Evolutionary conservation across 2,888 invertebrate species (phyloP).

Genomic region (Stenchaetothrips biformis): DNA sequence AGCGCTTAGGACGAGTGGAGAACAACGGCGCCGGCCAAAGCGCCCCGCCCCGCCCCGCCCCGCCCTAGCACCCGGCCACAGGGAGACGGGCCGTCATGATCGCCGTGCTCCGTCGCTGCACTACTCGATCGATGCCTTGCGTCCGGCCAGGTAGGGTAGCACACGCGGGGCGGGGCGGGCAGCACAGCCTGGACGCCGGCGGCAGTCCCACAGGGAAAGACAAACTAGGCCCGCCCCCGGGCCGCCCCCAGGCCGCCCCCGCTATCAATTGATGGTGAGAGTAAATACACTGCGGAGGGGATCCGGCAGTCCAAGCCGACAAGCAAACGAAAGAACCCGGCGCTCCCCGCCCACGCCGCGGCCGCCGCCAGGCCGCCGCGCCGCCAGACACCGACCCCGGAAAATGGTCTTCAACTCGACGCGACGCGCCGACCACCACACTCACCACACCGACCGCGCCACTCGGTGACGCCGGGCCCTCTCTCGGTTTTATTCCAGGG

Average conservation of each 20-base stretch:
- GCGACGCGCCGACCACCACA: not conserved
- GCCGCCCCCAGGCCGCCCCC: conserved; percentile 12
- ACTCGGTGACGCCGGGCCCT: not conserved
- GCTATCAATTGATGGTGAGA: not conserved
- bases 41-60: too few species aligned
- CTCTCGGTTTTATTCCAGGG: conserved; percentile 39
- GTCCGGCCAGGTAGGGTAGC: not conserved
- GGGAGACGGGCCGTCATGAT: too few species aligned
- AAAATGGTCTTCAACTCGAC: too few species aligned
- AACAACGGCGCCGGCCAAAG: too few species aligned
- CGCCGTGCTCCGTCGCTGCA: conserved; percentile 28
- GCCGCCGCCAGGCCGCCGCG: conserved; percentile 33
- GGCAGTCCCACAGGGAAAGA: conserved; percentile 36
- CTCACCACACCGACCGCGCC: not conserved
- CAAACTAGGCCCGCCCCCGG: not conserved
- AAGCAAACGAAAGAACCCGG: conserved; percentile 10
- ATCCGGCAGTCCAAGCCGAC: not conserved
- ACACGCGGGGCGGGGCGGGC: not conserved
- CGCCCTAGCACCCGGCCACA: too few species aligned
- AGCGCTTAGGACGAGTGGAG: too few species aligned
- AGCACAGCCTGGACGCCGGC: too few species aligned
- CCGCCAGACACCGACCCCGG: not conserved
- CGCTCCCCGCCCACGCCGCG: conserved; percentile 24
- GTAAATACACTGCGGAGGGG: not conserved
- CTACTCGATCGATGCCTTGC: too few species aligned